Evolutionary conservation across 2,113 vertebrate genomes (phyloP), one percentile per base, ranked within the genome.

Genomic region (Dromiciops gliroides): DNA sequence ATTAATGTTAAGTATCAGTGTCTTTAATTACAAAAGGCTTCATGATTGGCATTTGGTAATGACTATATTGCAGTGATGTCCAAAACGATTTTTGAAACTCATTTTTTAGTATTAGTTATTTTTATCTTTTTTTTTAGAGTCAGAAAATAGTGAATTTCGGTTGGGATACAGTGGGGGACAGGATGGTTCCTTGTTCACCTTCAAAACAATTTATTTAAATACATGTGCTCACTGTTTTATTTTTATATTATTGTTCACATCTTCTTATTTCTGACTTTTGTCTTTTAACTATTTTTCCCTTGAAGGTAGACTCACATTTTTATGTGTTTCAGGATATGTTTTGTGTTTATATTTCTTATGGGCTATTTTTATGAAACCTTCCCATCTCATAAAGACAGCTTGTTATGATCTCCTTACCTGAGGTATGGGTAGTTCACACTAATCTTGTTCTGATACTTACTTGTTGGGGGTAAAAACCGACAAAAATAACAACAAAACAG

Each of bases 31-130:
- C 75, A 48, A n/a, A 88, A 89, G 47, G 92, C 95, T 91, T 23
- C 92, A 50, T 90, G 9, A 56, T 97, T 96, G 16, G 19, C 1
- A 44, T 83, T 83, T 49, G 51, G 95, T 95, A 22, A 11, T 96
- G 95, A n/a, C 53, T 90, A 9, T 50, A 16, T 93, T 44, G 23
- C 90, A 75, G 49, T 97, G 94, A 60, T 47, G 89, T 90, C 44
- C 0, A 9, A 26, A 31, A 94, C 94, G 83, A 96, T 47, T 94
- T 83, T 28, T 53, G 31, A 93, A 37, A 23, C 91, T 97, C 94
- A 94, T 50, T 95, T 91, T 94, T 94, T 91, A 93, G 95, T 89
- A 11, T 90, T 6, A 24, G 24, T 90, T 44, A 44, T 83, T 83
- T 44, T 83, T 47, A 44, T 83, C 50, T 88, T 44, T 88, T 44